Conservation (phyloP, 1,140 invertebrate species). For the Brachionus sp. region DNA sequence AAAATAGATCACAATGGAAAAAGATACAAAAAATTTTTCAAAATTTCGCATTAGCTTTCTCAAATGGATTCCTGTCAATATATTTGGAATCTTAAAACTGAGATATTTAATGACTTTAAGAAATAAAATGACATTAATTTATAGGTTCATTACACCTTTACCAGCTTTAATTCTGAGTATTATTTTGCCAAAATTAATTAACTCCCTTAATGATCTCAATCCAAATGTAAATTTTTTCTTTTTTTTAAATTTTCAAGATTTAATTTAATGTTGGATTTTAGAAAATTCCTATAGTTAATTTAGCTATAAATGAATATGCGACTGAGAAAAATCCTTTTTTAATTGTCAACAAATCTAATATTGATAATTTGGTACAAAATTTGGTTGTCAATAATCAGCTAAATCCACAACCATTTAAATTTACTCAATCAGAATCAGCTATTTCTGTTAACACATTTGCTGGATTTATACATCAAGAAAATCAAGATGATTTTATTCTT, state of each 20-base stretch:
- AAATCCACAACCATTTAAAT: background rate
- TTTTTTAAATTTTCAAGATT: background rate
- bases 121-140: conserved; percentile 22
- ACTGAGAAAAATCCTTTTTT: background rate
- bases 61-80: conserved; percentile 9
- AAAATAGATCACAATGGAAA: background rate
- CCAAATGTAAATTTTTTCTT: conserved; percentile 36
- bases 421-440: background rate
- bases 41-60: background rate
- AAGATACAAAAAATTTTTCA: background rate
- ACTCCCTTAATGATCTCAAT: background rate
- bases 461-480: background rate
- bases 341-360: conserved; percentile 29
- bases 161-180: background rate
- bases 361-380: background rate
- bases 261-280: background rate
- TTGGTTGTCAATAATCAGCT: conserved; percentile 3
- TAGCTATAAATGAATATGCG: conserved; percentile 19
- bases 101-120: conserved; percentile 4
- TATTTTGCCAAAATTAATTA: conserved; percentile 28
- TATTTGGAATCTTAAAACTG: conserved; percentile 23
- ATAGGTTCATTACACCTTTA: conserved; percentile 21
- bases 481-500: background rate
- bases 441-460: background rate
- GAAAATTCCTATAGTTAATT: conserved; percentile 8